Evolutionary conservation across 2,113 vertebrate species (phyloP), one percentile per base, ranked within the genome.

Genomic region (Ia io): DNA sequence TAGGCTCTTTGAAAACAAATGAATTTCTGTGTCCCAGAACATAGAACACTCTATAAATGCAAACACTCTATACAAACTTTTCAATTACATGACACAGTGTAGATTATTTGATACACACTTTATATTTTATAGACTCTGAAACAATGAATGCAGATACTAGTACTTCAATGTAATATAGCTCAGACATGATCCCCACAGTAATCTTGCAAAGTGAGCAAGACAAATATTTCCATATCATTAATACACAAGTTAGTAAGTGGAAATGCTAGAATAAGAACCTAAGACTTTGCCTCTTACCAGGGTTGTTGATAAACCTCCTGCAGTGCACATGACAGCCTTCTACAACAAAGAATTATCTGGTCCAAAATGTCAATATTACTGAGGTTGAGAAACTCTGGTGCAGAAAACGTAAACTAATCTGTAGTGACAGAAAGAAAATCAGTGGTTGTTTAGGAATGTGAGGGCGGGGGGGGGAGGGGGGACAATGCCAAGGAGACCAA

Each of bases 331-430:
- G 28, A 61, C 11, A 61, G 10, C 16, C 18, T 22, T 84, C 70
- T 85, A 59, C 67, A 74, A 37, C 42, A 79, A 95, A 83, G 30
- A 88, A 53, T 59, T 79, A 79, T 28, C 71, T 86, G 18, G 3
- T 37, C 10, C 28, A 40, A 30, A 96, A 47, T 63, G 32, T 93
- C 53, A 61, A 47, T 51, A 82, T 13, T 18, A 2, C 42, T 67
- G 65, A 93, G 8, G 18, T 17, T 91, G 51, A 85, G 74, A 80
- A 51, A 76, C 12, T 77, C 35, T 49, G 7, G 65, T 56, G 20
- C 53, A 91, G 14, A 79, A 79, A 91, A 87, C 56, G 2, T 49
- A 89, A 96, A 77, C 47, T 53, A 92, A 91, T 77, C 61, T 65
- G 61, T 32, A 42, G 9, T 91, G 37, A 93, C 32, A 61, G 44